These are phyloP conservation scores for Leptopterna dolabrata DNA, from an alignment of 2,888 invertebrate genomes.

Conservation along the genomic window DNA sequence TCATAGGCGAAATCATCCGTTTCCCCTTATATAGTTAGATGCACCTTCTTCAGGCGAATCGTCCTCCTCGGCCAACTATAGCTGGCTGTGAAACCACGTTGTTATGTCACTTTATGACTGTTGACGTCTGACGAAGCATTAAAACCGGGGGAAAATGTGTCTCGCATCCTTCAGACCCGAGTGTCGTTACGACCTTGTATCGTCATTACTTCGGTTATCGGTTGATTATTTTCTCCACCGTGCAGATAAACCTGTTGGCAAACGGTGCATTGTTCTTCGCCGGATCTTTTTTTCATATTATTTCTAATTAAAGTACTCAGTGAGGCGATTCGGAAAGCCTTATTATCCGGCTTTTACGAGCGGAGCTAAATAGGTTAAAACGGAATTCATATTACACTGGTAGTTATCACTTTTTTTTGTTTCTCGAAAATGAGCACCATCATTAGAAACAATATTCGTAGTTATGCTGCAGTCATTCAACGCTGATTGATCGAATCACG, in stretches of 20 bases:
- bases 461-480: too few relatives aligned
- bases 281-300: not conserved
- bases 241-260: not conserved
- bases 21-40: too few relatives aligned
- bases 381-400: not conserved
- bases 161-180: not conserved
- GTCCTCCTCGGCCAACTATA: not conserved
- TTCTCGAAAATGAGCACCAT: not conserved
- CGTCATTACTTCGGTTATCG: not conserved
- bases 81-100: not conserved
- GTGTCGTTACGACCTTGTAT: not conserved
- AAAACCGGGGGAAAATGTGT: not conserved
- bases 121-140: not conserved
- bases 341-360: not conserved
- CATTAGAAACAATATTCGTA: too few relatives aligned
- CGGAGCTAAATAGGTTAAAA: not conserved
- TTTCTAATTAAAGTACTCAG: not conserved
- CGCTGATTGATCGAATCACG: too few relatives aligned
- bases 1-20: not conserved
- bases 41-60: too few relatives aligned
- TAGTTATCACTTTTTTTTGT: not conserved
- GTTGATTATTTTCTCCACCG: not conserved
- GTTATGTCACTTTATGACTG: not conserved
- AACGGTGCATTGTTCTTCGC: not conserved
- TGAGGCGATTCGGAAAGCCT: not conserved